Percentiles rank a stretch among this genome's conserved stretches.
Conservation (phyloP, 2,113 vertebrate species). For the Trichomycterus rosablanca region DNA sequence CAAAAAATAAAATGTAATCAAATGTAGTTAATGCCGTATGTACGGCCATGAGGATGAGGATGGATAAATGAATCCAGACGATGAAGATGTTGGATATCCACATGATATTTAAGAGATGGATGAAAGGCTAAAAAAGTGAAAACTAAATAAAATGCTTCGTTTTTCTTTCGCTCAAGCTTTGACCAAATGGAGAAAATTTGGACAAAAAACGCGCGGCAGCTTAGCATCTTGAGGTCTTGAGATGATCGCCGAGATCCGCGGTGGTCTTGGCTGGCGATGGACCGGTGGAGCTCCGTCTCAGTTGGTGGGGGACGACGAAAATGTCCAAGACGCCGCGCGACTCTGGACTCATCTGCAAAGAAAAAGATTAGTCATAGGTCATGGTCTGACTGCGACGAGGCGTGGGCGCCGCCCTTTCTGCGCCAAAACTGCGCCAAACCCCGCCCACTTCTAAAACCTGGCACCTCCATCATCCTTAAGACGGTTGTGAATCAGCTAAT, state of each 20-base stretch:
- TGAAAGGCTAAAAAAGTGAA: background rate
- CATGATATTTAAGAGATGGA: constrained; percentile 16
- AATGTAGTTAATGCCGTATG: no score
- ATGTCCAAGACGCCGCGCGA: constrained; percentile 28
- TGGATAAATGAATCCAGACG: constrained; percentile 14
- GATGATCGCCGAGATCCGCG: constrained; percentile 3
- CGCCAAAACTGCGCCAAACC: constrained; percentile 71
- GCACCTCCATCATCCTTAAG: constrained; percentile 8
- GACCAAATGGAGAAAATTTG: no score
- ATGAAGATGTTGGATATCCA: constrained; percentile 13
- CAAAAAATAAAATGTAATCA: background rate
- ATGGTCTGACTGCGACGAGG: constrained; percentile 63
- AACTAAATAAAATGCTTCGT: no score
- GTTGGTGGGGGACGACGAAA: constrained; percentile 21
- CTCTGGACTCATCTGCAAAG: constrained; percentile 54
- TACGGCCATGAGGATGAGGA: constrained; percentile 12
- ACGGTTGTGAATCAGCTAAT: constrained; percentile 3
- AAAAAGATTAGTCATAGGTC: constrained; percentile 64
- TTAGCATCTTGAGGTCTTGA: background rate
- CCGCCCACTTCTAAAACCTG: constrained; percentile 53
- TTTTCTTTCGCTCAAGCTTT: no score
- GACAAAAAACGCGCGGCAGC: no score
- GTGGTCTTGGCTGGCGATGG: constrained; percentile 21
- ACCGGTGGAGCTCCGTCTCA: constrained; percentile 15
- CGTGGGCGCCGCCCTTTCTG: constrained; percentile 70